Percentiles rank a stretch among this genome's conserved stretches.
These are phyloP conservation scores for Rhagoletis zephyria DNA, from an alignment of 1,140 invertebrate species.

Conservation along the genomic window DNA sequence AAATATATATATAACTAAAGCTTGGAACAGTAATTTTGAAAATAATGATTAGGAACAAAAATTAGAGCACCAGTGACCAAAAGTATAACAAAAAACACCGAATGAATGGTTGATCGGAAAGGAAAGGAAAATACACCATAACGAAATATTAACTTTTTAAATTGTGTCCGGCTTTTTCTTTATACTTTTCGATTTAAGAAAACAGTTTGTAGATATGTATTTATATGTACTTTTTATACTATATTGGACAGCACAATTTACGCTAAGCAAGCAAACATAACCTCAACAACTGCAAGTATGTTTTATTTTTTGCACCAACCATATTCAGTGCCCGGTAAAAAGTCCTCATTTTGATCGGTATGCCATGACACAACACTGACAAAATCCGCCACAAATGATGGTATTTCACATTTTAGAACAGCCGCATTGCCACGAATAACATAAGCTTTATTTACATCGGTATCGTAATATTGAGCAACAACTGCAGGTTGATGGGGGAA, in stretches of 20 bases:
- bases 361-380: slow-evolving; percentile 90
- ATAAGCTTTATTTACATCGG: slow-evolving; percentile 93
- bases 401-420: slow-evolving; percentile 93
- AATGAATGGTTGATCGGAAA: too few species aligned
- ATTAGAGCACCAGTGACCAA: too few species aligned
- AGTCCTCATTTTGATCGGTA: slow-evolving; percentile 83
- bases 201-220: neutral
- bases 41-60: too few species aligned
- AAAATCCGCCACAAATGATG: slow-evolving; percentile 93
- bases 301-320: slow-evolving; percentile 75
- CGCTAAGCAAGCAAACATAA: slow-evolving; percentile 35
- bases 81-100: too few species aligned
- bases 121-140: too few species aligned
- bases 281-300: neutral
- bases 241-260: neutral
- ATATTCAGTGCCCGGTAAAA: slow-evolving; percentile 77
- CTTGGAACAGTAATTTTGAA: too few species aligned
- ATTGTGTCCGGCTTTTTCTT: slow-evolving; percentile 2
- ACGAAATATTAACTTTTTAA: neutral
- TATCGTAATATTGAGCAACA: slow-evolving; percentile 90
- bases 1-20: too few species aligned
- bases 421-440: slow-evolving; percentile 93
- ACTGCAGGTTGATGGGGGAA: slow-evolving; percentile 76
- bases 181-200: neutral
- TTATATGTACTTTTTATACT: neutral